Evolutionary conservation across 2,113 vertebrate species (phyloP).

Genomic region (Tichodroma muraria): DNA sequence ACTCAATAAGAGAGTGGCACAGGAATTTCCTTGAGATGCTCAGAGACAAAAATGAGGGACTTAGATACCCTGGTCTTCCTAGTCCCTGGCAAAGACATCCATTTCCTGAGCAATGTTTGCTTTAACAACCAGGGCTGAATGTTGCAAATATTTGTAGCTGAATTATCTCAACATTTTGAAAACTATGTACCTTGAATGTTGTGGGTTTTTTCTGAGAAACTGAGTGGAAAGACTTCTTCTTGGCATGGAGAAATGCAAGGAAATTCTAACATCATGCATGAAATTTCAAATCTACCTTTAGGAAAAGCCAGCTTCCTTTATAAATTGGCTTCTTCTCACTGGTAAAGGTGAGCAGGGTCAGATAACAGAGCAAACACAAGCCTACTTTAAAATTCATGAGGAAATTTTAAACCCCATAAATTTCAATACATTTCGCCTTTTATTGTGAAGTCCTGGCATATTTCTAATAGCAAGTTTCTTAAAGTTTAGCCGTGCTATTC

Average conservation of each 20-base stretch:
- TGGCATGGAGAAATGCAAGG: constrained; percentile 17
- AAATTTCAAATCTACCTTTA: constrained; percentile 40
- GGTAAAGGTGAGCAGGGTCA: constrained; percentile 18
- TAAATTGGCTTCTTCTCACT: not conserved
- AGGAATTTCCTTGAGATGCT: not conserved
- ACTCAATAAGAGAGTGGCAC: not conserved
- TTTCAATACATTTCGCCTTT: constrained; percentile 3
- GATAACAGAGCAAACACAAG: not conserved
- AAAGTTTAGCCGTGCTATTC: not conserved
- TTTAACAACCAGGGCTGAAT: not conserved
- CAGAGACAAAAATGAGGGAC: not conserved
- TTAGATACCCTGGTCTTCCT: not conserved
- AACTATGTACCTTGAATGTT: not conserved
- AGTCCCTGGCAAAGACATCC: not conserved
- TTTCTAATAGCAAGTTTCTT: not conserved
- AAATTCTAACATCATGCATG: constrained; percentile 38
- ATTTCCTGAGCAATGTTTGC: not conserved
- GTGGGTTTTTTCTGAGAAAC: constrained; percentile 23
- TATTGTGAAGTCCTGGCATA: constrained; percentile 3
- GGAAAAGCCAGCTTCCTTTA: constrained; percentile 34
- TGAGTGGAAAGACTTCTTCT: constrained; percentile 1
- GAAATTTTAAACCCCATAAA: constrained; percentile 22
- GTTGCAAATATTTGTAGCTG: constrained; percentile 14
- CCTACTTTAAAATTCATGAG: not conserved
- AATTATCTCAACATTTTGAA: constrained; percentile 23